Evolutionary conservation across 2,888 invertebrate genomes (phyloP).

Genomic region (Anaspis maculata): DNA sequence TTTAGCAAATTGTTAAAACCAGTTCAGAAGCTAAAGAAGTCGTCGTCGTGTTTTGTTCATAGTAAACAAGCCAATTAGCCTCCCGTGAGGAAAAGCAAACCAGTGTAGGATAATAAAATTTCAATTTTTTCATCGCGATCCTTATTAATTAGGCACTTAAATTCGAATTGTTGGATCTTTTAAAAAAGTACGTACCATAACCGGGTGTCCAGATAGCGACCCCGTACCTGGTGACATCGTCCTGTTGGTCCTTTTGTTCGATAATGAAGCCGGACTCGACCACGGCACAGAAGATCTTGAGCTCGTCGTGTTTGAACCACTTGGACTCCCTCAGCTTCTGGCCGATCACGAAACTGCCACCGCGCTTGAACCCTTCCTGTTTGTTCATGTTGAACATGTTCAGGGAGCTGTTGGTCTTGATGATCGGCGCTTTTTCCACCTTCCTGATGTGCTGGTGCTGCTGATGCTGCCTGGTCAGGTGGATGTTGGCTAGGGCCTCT

Average conservation of each 20-base stretch:
- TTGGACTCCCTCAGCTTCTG: constrained; percentile 65
- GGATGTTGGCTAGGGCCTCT: constrained; percentile 15
- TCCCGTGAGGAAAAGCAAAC: constrained; percentile 2
- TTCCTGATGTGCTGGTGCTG: constrained; percentile 2
- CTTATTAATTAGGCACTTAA: too few species aligned
- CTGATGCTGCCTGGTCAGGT: constrained; percentile 10
- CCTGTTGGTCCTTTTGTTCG: constrained; percentile 46
- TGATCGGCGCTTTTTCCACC: constrained; percentile 1
- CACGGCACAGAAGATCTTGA: constrained; percentile 62
- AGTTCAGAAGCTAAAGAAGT: too few species aligned
- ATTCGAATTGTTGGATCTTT: too few species aligned
- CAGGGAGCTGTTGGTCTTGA: constrained; percentile 6
- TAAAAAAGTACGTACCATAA: constrained; percentile 61
- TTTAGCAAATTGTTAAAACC: too few species aligned
- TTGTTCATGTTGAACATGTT: constrained; percentile 8
- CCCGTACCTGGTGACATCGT: constrained; percentile 55
- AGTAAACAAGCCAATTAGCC: too few species aligned
- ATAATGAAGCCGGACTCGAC: constrained; percentile 65
- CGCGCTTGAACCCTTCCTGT: constrained; percentile 29
- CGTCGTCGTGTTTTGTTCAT: too few species aligned
- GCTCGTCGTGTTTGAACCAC: constrained; percentile 66
- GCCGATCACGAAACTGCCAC: constrained; percentile 59
- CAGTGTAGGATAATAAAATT: not conserved
- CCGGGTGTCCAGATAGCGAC: constrained; percentile 63
- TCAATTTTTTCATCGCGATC: too few species aligned